Evolutionary conservation across 2,797 vertebrate species (phyloP).

Genomic region (Carcharodon carcharias): DNA sequence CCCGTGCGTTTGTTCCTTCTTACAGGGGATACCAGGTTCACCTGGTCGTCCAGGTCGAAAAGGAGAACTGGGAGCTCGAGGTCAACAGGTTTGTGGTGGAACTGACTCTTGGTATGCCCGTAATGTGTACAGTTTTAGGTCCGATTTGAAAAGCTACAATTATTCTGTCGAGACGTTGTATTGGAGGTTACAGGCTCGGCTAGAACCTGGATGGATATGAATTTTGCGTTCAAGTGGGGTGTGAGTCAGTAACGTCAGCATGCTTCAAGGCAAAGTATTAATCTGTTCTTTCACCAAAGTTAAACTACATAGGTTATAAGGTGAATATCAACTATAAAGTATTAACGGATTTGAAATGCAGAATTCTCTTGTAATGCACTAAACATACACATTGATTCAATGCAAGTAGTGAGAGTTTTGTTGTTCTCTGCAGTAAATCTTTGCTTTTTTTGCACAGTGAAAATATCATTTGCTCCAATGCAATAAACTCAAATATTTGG

Average conservation of each 20-base stretch:
- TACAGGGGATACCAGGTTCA: slow-evolving; percentile 62
- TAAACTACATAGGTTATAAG: not conserved
- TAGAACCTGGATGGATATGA: not conserved
- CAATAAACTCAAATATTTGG: not conserved
- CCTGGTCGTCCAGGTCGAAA: not conserved
- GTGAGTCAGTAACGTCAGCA: not conserved
- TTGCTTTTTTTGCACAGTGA: not conserved
- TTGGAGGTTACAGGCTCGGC: not conserved
- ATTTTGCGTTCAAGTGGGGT: not conserved
- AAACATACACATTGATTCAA: not conserved
- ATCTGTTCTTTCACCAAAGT: not conserved
- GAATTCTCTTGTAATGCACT: not conserved
- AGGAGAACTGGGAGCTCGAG: not conserved
- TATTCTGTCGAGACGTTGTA: not conserved
- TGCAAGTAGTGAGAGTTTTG: not conserved
- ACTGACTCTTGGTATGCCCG: not conserved
- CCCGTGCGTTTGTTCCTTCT: slow-evolving; percentile 39
- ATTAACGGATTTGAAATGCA: not conserved
- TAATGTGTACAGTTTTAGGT: not conserved
- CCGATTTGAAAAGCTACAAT: not conserved
- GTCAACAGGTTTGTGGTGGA: slow-evolving; percentile 9
- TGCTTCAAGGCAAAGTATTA: not conserved
- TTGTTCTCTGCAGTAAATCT: not conserved
- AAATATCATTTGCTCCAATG: not conserved
- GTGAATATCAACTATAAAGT: not conserved